Base-by-base conservation (phyloP, 2,113 vertebrate genomes). In the Stictonetta naevosa region DNA sequence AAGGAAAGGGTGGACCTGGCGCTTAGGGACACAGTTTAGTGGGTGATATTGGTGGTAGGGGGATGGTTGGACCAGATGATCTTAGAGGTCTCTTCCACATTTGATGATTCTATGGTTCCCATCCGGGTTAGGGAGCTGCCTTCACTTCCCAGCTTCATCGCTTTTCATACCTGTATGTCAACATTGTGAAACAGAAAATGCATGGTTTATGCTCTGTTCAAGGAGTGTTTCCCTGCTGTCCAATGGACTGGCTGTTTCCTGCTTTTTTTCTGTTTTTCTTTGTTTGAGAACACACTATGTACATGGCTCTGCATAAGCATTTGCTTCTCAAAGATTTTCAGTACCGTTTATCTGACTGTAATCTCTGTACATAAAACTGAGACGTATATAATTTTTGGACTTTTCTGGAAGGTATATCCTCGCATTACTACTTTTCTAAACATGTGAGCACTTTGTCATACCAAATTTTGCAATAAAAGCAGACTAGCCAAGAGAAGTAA, bases 141-240 rank as follows among this genome's bases (percentile, higher is more conserved):
- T 22, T 11, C 22, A 40, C 44, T 36, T 18, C 56, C 55, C 10
- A 2, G 14, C 23, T 11, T 12, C 3, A 0, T n/a, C 44, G 12
- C 34, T 22, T 28, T 31, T 4, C 34, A 2, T 3, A 8, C 5
- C 3, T 1, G 0, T 10, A n/a, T 20, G 28, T 19, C 53, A 17
- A 48, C 1, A 0, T 22, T 26, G 22, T 29, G 18, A 29, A 20
- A 28, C 26, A 29, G 18, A 23, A 74, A 72, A n/a, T 6, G 4
- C 6, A 2, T 2, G 22, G 5, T 33, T 13, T 2, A 4, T 15
- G 46, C 19, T 15, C 12, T 9, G 10, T 14, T 28, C 25, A 6
- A 31, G 2, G 0, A 68, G 31, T 1, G 0, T 48, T 56, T 26
- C n/a, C 10, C 53, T 76, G 40, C 7, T n/a, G 11, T 17, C 46